These are phyloP conservation scores for Uloborus plumipes DNA, from an alignment of 2,888 invertebrate species.

Conservation along the genomic window DNA sequence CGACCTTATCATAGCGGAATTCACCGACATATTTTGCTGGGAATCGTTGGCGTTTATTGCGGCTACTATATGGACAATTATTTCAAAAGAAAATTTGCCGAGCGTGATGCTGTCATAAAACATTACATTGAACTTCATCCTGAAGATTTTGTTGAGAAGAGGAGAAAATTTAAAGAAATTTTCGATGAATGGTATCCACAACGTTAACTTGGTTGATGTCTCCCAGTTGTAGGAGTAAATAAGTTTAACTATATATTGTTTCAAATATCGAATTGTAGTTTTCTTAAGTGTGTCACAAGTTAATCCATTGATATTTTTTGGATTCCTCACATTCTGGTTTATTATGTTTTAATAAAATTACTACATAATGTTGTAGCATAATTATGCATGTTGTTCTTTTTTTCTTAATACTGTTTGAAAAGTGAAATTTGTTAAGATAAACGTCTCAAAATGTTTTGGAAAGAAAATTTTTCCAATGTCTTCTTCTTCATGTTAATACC, in stretches of 20 bases:
- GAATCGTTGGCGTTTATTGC: constrained; percentile 70
- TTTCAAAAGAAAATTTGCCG: constrained; percentile 76
- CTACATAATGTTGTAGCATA: no score
- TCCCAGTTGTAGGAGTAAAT: neutral
- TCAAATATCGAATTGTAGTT: no score
- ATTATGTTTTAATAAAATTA: no score
- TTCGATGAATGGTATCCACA: constrained; percentile 53
- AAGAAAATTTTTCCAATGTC: no score
- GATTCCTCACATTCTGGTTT: no score
- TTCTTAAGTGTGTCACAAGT: no score
- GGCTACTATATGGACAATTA: constrained; percentile 74
- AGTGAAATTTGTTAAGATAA: no score
- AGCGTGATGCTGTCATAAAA: constrained; percentile 80
- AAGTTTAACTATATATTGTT: neutral
- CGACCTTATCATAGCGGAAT: constrained; percentile 71
- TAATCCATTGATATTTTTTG: no score
- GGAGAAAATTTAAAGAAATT: constrained; percentile 49
- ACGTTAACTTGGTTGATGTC: constrained; percentile 1
- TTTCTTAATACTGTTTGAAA: no score
- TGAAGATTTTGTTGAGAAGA: constrained; percentile 77
- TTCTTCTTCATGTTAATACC: no score
- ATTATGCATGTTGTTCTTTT: no score
- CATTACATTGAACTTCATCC: constrained; percentile 83
- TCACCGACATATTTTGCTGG: constrained; percentile 73
- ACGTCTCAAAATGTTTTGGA: no score